Percentiles rank a stretch among this genome's conserved stretches.
Conservation (phyloP, 2,888 invertebrate genomes). For the Epistrophe eligans region DNA sequence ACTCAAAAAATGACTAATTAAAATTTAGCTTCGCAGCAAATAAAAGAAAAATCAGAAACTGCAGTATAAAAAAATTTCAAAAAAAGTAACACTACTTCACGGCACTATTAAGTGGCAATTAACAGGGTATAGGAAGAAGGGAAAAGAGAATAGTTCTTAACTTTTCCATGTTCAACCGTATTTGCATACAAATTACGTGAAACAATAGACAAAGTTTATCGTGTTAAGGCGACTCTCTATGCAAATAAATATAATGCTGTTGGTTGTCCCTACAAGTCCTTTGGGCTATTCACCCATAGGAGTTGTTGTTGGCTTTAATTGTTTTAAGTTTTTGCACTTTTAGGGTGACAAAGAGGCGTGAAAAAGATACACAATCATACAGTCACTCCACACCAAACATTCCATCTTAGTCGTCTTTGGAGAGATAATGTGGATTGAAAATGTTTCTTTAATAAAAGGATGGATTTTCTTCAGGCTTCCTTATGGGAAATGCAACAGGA, state of each 20-base stretch:
- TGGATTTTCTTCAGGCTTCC: neutral
- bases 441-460: neutral
- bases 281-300: slow-evolving; percentile 9
- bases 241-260: slow-evolving; percentile 24
- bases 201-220: slow-evolving; percentile 26
- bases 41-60: no score
- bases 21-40: no score
- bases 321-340: slow-evolving; percentile 24
- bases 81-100: neutral
- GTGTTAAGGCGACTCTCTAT: slow-evolving; percentile 41
- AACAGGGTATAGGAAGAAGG: slow-evolving; percentile 3
- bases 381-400: neutral
- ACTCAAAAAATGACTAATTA: no score
- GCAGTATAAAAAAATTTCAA: no score
- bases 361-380: neutral
- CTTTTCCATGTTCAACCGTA: slow-evolving; percentile 26
- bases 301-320: slow-evolving; percentile 28
- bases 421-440: neutral
- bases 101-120: slow-evolving; percentile 23
- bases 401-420: neutral
- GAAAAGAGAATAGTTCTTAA: slow-evolving; percentile 11
- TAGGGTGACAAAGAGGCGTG: slow-evolving; percentile 2
- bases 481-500: neutral
- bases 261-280: slow-evolving; percentile 15
- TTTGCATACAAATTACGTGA: slow-evolving; percentile 46